Evolutionary conservation across 2,113 vertebrate species (phyloP), one percentile per base, ranked within the genome.

Genomic region (Microcebus griseorufus): DNA sequence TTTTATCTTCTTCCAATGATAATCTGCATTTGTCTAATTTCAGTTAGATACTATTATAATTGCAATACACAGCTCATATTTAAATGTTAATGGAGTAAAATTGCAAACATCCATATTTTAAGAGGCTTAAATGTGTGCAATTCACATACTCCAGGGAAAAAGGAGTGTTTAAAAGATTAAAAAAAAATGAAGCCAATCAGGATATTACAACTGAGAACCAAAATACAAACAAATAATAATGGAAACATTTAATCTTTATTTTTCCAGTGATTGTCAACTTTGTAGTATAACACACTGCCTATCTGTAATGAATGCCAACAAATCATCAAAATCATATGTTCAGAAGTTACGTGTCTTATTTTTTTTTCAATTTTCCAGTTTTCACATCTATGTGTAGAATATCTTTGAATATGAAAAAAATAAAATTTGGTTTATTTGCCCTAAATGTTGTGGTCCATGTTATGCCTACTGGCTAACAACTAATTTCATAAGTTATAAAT

Each of bases 21-120:
- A 93, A 70, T 73, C 0, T 1, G 11, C 17, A 97, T 45, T 96
- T 96, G 39, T 73, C 65, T 83, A 94, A 75, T 62, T 87, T 79
- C 85, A 98, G 78, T 94, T 96, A 97, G 58, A 87, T 96, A 97
- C 58, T 95, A 34, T 73, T 96, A 73, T 96, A 97, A 87, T 94
- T 98, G 78, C 80, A 97, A 91, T 16, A 88, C 58, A 73, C 42
- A 97, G 70, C 69, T 79, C 29, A 79, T 85, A 65, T 90, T 97
- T 96, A 98, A 98, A 98, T 98, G 91, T 97, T 98, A 97, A 98
- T 98, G 67, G 86, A 95, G n/a, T 95, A 87, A 97, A 98, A 96
- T 97, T 98, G 62, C 72, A 97, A 88, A 76, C 65, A 98, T 98
- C 60, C 78, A 96, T 97, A 97, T 98, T 98, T 98, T 96, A 98